Conservation (phyloP, 2,113 vertebrate species). For the Xiphophorus couchianus region DNA sequence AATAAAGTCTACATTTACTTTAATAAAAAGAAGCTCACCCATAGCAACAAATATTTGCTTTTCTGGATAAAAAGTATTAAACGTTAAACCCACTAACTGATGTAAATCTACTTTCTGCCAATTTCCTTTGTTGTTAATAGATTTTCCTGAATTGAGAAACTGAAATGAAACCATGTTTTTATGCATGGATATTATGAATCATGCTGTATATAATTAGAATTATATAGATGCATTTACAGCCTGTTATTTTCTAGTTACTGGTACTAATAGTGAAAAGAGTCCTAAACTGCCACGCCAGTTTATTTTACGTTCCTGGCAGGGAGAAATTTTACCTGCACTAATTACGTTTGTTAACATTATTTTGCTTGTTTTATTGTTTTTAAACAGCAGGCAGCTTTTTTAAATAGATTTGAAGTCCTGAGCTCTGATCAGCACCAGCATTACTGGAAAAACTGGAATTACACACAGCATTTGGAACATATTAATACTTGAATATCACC, state of each 20-base stretch:
- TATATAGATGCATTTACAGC: neutral
- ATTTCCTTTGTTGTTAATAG: neutral
- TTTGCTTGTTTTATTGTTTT: constrained; percentile 17
- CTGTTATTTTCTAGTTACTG: constrained; percentile 21
- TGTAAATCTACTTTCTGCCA: no score
- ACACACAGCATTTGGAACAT: no score
- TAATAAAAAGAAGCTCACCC: no score
- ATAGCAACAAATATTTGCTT: no score
- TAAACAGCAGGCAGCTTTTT: neutral
- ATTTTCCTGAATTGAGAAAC: neutral
- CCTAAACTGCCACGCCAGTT: neutral
- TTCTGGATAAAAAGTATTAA: no score
- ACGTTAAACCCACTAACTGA: no score
- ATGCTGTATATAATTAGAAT: constrained; percentile 4
- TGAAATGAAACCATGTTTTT: neutral
- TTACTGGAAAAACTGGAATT: no score
- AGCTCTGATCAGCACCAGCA: no score
- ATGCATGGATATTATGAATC: neutral
- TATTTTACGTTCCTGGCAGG: neutral
- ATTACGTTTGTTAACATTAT: constrained; percentile 35
- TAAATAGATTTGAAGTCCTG: constrained; percentile 26
- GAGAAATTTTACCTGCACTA: constrained; percentile 26
- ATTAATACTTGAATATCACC: no score
- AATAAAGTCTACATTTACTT: no score
- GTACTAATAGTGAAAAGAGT: constrained; percentile 12